Evolutionary conservation across 2,888 invertebrate genomes (phyloP).

Genomic region (Lasioglossum zephyrum): DNA sequence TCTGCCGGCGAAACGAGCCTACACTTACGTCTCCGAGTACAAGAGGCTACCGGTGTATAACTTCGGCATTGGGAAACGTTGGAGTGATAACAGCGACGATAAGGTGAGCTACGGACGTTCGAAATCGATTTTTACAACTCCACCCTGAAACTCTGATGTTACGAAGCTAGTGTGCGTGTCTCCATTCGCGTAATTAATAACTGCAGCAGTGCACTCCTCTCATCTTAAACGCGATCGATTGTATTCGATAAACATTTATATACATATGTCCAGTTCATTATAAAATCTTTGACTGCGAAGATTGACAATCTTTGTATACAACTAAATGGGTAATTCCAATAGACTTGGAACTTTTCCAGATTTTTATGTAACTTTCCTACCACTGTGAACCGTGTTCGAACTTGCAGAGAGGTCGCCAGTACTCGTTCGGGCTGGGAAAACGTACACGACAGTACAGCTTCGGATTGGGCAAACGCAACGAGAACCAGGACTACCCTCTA

Average conservation of each 20-base stretch:
- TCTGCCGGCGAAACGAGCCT: slow-evolving; percentile 84
- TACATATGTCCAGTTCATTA: too few relatives aligned
- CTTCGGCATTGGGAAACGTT: slow-evolving; percentile 84
- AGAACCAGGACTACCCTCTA: slow-evolving; percentile 38
- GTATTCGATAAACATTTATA: too few relatives aligned
- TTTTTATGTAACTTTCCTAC: too few relatives aligned
- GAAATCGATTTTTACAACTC: background rate
- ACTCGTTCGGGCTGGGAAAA: slow-evolving; percentile 90
- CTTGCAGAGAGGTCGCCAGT: slow-evolving; percentile 87
- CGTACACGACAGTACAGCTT: slow-evolving; percentile 86
- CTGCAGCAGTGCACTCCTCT: background rate
- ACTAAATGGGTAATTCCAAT: too few relatives aligned
- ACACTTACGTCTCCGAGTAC: slow-evolving; percentile 88
- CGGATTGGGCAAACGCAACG: slow-evolving; percentile 86
- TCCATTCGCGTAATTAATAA: background rate
- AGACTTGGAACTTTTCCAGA: too few relatives aligned
- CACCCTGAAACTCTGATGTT: background rate
- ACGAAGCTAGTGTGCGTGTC: background rate
- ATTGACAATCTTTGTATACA: too few relatives aligned
- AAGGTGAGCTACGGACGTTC: slow-evolving; percentile 76
- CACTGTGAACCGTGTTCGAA: slow-evolving; percentile 33
- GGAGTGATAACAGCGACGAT: slow-evolving; percentile 83
- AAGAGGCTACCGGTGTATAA: slow-evolving; percentile 87
- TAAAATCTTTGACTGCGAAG: too few relatives aligned
- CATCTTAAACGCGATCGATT: too few relatives aligned